Percentiles rank a stretch among this genome's conserved stretches.
Conservation (phyloP, 92 coral and sea anemone genomes). For the Epizoanthus stellaris region DNA sequence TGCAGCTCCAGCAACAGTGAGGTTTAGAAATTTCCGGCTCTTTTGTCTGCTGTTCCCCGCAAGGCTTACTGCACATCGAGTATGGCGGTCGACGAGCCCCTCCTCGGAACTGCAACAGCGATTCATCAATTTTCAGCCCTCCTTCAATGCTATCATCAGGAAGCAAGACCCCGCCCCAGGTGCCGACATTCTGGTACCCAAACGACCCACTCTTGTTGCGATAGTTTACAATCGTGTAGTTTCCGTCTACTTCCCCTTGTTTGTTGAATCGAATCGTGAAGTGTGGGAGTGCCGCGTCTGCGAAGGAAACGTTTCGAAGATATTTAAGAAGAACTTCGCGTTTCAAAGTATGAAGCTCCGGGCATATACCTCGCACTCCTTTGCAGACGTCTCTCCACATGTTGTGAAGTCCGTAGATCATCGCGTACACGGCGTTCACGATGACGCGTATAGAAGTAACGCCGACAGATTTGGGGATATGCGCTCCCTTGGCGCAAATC, state of each 20-base stretch:
- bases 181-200: slow-evolving; percentile 40
- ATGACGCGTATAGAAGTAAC: slow-evolving; percentile 55
- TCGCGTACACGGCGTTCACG: slow-evolving; percentile 62
- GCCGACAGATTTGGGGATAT: slow-evolving; percentile 1
- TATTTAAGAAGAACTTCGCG: slow-evolving; percentile 23
- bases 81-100: slow-evolving; percentile 25
- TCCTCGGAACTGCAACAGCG: slow-evolving; percentile 32
- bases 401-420: slow-evolving; percentile 54
- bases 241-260: slow-evolving; percentile 52
- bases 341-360: slow-evolving; percentile 19
- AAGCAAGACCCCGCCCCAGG: slow-evolving; percentile 53
- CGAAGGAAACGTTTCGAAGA: slow-evolving; percentile 47
- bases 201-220: slow-evolving; percentile 49
- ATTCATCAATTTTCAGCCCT: slow-evolving; percentile 20
- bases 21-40: slow-evolving; percentile 42
- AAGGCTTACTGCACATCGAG: slow-evolving; percentile 50
- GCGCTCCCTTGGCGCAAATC: slow-evolving; percentile 38
- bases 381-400: slow-evolving; percentile 44
- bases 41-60: slow-evolving; percentile 32
- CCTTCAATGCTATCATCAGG: slow-evolving; percentile 40
- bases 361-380: slow-evolving; percentile 33
- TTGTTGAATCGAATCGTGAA: slow-evolving; percentile 39
- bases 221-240: slow-evolving; percentile 49
- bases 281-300: slow-evolving; percentile 37
- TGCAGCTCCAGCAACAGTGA: slow-evolving; percentile 58